These are phyloP conservation scores for Drosophila teissieri DNA, from an alignment of 1,140 invertebrate species.

Conservation along the genomic window DNA sequence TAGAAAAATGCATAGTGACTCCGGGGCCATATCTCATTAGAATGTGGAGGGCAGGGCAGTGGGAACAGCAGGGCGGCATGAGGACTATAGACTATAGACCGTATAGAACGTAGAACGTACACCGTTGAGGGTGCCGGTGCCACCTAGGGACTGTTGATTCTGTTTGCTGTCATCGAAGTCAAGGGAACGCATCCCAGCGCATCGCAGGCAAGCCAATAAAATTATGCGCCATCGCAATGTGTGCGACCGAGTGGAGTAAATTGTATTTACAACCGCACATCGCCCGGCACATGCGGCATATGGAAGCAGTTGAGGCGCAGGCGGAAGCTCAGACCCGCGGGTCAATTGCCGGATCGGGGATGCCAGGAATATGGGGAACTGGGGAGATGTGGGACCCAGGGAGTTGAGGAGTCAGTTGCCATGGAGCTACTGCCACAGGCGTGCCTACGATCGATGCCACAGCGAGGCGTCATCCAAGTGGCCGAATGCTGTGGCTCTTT, in stretches of 20 bases:
- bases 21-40: slow-evolving; percentile 56
- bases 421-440: slow-evolving; percentile 6
- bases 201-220: slow-evolving; percentile 66
- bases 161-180: slow-evolving; percentile 63
- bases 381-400: neutral
- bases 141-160: slow-evolving; percentile 65
- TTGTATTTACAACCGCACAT: slow-evolving; percentile 65
- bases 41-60: slow-evolving; percentile 12
- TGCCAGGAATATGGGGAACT: neutral
- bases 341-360: slow-evolving; percentile 33
- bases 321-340: slow-evolving; percentile 19
- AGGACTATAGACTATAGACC: neutral
- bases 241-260: slow-evolving; percentile 74
- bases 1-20: slow-evolving; percentile 54
- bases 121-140: slow-evolving; percentile 14
- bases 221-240: slow-evolving; percentile 77
- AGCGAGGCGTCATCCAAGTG: slow-evolving; percentile 28
- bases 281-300: slow-evolving; percentile 32
- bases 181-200: slow-evolving; percentile 27
- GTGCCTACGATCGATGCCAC: slow-evolving; percentile 26
- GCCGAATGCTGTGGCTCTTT: slow-evolving; percentile 33
- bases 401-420: neutral
- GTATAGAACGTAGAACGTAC: neutral
- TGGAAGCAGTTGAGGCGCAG: slow-evolving; percentile 34
- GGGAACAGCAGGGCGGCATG: neutral